Base-by-base conservation (phyloP, 2,888 invertebrate genomes). In the Caradrina kadenii region DNA sequence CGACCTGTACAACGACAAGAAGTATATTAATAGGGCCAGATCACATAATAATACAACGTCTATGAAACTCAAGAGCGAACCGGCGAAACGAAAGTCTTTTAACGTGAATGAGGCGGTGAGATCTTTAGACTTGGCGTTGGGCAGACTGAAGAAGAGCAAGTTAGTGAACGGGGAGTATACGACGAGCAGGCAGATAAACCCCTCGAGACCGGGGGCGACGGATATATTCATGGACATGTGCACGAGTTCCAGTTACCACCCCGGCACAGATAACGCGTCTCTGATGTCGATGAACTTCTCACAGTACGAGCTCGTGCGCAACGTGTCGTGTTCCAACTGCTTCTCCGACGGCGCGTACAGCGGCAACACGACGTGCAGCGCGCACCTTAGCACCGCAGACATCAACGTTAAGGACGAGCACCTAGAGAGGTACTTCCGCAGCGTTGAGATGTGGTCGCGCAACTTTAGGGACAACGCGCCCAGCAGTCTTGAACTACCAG, bases 211-310 rank as follows among this genome's bases (percentile, higher is more conserved):
- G 17, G 80, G 79, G 1, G 77, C 83, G 7, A 69, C 85, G 2
- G 88, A 89, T 11, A 88, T 92, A 86, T 91, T 90, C 61, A 87
- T 91, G 79, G 92, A 92, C 64, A 85, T 88, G 15, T 85, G 84
- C 49, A 77, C 87, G 17, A 86, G 71, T 49, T 80, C 86, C 39
- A 86, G 80, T 60, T 83, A 85, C 42, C 84, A 78, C 35, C 82
- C 83, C 11, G 84, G 83, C 15, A 71, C 85, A 7, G 91, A 92
- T 48, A 93, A 91, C 73, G 82, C 88, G 17, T 95, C 95, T 0
- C 73, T 92, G 39, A 90, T 94, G 88, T 94, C 95, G 1, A 92
- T 93, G 90, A 93, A 95, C 73, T 94, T 95, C 78, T 95, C 95
- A 1, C 92, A 94, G 74, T 95, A 95, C 69, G 95, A 95, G 81